These are phyloP conservation scores for Lordiphosa mommai DNA, from an alignment of 1,140 invertebrate genomes.

Conservation along the genomic window DNA sequence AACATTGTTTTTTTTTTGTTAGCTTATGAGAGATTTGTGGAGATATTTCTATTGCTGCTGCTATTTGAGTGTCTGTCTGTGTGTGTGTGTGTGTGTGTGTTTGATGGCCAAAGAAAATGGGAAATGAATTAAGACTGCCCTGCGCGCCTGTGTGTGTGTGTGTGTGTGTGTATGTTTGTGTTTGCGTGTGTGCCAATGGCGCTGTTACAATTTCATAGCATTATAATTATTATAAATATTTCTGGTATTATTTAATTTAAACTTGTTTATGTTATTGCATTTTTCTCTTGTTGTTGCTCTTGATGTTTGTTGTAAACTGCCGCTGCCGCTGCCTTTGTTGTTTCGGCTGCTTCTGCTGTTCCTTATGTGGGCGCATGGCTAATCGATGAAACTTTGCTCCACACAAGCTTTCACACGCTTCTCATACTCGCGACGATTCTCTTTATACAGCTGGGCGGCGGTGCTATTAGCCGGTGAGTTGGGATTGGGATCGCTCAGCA, in stretches of 20 bases:
- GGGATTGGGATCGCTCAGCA: conserved; percentile 97
- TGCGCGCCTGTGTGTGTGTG: conserved; percentile 22
- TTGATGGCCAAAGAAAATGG: conserved; percentile 30
- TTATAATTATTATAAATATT: conserved; percentile 72
- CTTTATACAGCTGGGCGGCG: conserved; percentile 97
- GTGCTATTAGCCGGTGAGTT: conserved; percentile 98
- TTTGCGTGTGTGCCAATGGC: conserved; percentile 33
- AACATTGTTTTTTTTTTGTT: conserved; percentile 56
- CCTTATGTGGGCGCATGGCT: conserved; percentile 81
- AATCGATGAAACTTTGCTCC: conserved; percentile 97
- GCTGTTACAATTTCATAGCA: conserved; percentile 72
- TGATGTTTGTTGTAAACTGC: conserved; percentile 35
- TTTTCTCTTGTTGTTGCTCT: conserved; percentile 37
- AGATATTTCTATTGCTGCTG: conserved; percentile 33
- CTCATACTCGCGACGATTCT: conserved; percentile 96
- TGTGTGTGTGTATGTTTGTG: conserved; percentile 19
- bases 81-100: conserved; percentile 22
- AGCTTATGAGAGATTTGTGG: conserved; percentile 57
- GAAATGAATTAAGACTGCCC: conserved; percentile 44
- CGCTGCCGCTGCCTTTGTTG: conserved; percentile 24
- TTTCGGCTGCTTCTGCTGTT: conserved; percentile 39
- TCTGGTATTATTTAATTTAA: conserved; percentile 73
- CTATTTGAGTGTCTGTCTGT: conserved; percentile 13
- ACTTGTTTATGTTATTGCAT: conserved; percentile 73
- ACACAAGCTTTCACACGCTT: conserved; percentile 98